Evolutionary conservation across 2,113 vertebrate species (phyloP).

Genomic region (Castor canadensis): DNA sequence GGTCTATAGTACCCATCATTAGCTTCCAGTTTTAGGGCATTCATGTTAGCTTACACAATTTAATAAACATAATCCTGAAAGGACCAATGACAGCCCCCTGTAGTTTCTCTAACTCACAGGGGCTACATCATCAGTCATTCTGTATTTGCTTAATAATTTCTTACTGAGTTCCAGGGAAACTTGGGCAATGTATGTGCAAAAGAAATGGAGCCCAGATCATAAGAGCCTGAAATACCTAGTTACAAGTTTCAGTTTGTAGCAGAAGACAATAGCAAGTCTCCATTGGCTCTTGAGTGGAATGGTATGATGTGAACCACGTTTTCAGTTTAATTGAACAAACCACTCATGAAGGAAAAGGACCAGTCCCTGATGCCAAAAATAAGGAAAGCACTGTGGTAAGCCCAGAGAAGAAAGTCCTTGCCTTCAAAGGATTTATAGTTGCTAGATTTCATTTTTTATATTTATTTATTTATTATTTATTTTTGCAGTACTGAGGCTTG

Average conservation of each 20-base stretch:
- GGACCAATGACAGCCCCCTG: background rate
- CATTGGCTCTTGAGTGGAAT: background rate
- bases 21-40: background rate
- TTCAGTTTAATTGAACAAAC: constrained; percentile 17
- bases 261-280: constrained; percentile 37
- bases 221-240: background rate
- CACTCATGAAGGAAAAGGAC: background rate
- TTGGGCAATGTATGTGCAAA: background rate
- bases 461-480: background rate
- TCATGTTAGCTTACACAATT: background rate
- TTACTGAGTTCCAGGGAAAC: background rate
- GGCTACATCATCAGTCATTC: background rate
- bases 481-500: too few species aligned
- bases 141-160: background rate
- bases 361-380: background rate
- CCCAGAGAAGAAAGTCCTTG: background rate
- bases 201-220: constrained; percentile 19
- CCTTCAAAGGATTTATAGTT: constrained; percentile 9
- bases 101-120: background rate
- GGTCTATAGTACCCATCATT: background rate
- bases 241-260: constrained; percentile 21
- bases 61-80: background rate
- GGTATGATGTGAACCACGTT: constrained; percentile 22
- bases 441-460: background rate
- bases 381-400: constrained; percentile 1